Evolutionary conservation across 1,140 invertebrate genomes (phyloP), one percentile per base, ranked within the genome.

Genomic region (Formica selysi): DNA sequence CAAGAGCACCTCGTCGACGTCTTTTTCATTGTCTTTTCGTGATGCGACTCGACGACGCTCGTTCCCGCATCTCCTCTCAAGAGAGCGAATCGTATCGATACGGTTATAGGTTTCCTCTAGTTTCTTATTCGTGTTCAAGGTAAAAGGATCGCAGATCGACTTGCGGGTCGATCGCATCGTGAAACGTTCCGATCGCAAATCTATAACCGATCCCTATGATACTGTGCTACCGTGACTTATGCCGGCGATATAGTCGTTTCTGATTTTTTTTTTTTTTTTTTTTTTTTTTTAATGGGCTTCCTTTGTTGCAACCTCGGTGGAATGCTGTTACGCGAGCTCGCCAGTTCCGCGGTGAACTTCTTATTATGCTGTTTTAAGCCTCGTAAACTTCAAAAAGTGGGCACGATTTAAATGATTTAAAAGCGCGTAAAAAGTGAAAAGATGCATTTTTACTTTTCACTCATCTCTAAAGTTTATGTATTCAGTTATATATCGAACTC

Each of bases 1-100:
- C 91, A 89, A 93, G 91, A 93, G 83, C 16, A 16, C 91, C 89
- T 88, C 83, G 81, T 90, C 68, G 89, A 68, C 90, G 79, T 91
- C 89, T 90, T 92, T 91, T 91, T 91, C 87, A 92, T 91, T 91
- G 91, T 92, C 88, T 91, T 87, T 86, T 91, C 89, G 90, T 91
- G 90, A 92, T 86, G 91, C 86, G 86, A 76, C 57, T 29, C 71
- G 57, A 74, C 57, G 70, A 59, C 57, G 44, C 29, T 70, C 86
- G 70, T 84, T 48, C 48, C 26, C 44, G 68, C 44, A 54, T 65
- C 64, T 83, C 51, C 44, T 41, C 11, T 57, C 16, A 0, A 5
- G 16, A 0, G 1, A 83, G 44, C 67, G 26, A 57, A n/a, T 51
- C 76, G 57, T 73, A 85, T 11, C 61, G 36, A 38, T 83, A 51